Conservation (phyloP, 2,888 invertebrate genomes). For the Phengaris alcon region DNA sequence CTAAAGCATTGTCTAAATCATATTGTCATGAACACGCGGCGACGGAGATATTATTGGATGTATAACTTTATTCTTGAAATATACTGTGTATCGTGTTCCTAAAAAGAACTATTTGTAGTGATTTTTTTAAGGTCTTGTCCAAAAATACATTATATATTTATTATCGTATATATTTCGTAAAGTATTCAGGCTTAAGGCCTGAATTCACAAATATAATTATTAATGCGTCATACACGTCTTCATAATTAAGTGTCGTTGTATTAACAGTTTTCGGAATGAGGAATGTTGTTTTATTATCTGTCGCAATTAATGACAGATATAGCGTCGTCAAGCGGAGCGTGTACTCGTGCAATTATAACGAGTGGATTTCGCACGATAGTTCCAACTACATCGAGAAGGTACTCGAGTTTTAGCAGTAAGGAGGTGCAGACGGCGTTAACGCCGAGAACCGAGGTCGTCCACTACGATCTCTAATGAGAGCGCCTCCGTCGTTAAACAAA, state of each 20-base stretch:
- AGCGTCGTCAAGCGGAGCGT: background rate
- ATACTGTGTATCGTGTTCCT: constrained; percentile 58
- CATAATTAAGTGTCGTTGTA: background rate
- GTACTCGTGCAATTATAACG: constrained; percentile 1
- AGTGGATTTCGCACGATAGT: constrained; percentile 17
- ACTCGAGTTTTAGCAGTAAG: constrained; percentile 37
- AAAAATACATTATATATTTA: background rate
- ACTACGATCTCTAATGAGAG: constrained; percentile 72
- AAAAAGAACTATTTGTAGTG: constrained; percentile 32
- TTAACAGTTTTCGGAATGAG: background rate
- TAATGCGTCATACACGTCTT: background rate
- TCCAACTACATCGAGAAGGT: constrained; percentile 24
- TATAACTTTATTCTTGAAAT: constrained; percentile 71
- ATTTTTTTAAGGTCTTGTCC: background rate
- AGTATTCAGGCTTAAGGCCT: background rate
- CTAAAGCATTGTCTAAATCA: constrained; percentile 75
- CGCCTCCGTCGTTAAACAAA: constrained; percentile 77
- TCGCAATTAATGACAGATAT: constrained; percentile 2
- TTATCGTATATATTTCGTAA: background rate
- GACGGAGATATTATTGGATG: constrained; percentile 72
- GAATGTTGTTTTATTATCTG: background rate
- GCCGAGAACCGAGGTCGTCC: constrained; percentile 49
- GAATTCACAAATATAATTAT: background rate
- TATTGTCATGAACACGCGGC: constrained; percentile 75
- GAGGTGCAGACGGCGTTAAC: constrained; percentile 56